These are phyloP conservation scores for Trachops cirrhosus DNA, from an alignment of 2,797 vertebrate genomes.

Conservation along the genomic window DNA sequence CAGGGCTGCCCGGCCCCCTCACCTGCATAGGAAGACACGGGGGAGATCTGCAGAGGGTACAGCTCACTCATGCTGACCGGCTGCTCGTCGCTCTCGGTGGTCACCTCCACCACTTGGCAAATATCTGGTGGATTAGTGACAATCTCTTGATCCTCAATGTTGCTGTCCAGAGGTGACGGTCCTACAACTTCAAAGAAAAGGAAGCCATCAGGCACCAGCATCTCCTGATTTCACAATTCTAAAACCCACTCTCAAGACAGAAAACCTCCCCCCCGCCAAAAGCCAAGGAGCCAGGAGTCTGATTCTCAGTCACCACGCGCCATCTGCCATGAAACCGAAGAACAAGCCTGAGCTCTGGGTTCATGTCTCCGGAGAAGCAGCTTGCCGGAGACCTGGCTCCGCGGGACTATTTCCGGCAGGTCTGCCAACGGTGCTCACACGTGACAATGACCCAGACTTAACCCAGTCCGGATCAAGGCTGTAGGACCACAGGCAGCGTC, in stretches of 20 bases:
- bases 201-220: neutral
- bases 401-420: neutral
- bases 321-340: neutral
- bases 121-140: conserved; percentile 94
- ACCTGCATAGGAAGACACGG: conserved; percentile 95
- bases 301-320: neutral
- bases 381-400: neutral
- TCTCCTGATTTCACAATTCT: neutral
- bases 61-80: conserved; percentile 93
- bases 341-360: neutral
- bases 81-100: conserved; percentile 96
- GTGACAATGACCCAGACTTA: neutral
- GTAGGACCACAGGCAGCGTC: neutral
- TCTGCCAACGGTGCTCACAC: neutral
- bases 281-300: neutral
- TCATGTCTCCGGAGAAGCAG: neutral
- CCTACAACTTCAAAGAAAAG: conserved; percentile 82
- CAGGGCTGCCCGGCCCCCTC: conserved; percentile 51
- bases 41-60: conserved; percentile 97
- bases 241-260: neutral
- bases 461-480: neutral
- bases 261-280: neutral
- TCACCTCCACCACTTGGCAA: conserved; percentile 98
- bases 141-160: conserved; percentile 90
- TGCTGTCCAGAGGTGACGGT: conserved; percentile 81